Conservation (phyloP, 2,113 vertebrate species). For the Brienomyrus longianalis region DNA sequence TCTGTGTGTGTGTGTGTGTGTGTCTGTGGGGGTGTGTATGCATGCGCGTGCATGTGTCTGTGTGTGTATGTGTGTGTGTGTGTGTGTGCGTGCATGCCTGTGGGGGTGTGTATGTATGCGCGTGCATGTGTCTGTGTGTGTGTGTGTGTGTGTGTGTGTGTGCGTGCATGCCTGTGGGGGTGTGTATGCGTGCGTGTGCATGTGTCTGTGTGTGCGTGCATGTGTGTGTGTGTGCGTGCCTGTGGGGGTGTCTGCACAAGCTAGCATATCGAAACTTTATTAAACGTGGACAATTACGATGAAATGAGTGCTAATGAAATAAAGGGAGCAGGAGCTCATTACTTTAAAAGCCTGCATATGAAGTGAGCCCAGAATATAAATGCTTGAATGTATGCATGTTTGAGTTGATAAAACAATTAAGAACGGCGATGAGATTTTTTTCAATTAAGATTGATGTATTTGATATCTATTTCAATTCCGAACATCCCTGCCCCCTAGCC, state of each 20-base stretch:
- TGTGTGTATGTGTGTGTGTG: background rate
- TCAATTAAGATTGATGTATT: background rate
- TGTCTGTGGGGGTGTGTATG: background rate
- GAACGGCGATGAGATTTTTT: slow-evolving; percentile 7
- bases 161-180: too few species aligned
- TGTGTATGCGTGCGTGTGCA: background rate
- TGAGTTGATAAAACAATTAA: slow-evolving; percentile 9
- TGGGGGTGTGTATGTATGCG: background rate
- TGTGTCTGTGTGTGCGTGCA: background rate
- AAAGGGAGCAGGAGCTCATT: slow-evolving; percentile 48
- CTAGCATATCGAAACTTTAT: slow-evolving; percentile 35
- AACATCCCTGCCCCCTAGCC: background rate
- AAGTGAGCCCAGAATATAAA: slow-evolving; percentile 31
- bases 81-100: too few species aligned
- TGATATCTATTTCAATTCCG: background rate
- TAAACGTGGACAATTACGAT: slow-evolving; percentile 52
- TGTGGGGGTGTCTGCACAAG: background rate
- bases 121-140: background rate
- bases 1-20: too few species aligned
- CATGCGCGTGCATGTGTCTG: background rate
- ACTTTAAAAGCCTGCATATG: slow-evolving; percentile 48
- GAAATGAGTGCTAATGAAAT: slow-evolving; percentile 54
- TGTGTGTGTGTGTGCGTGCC: background rate
- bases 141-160: background rate
- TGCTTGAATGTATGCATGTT: background rate